Percentiles rank a stretch among this genome's conserved stretches.
phyloP scores from a whole-genome alignment of 2,797 vertebrate species.

The Muscicapa striata region DNA sequence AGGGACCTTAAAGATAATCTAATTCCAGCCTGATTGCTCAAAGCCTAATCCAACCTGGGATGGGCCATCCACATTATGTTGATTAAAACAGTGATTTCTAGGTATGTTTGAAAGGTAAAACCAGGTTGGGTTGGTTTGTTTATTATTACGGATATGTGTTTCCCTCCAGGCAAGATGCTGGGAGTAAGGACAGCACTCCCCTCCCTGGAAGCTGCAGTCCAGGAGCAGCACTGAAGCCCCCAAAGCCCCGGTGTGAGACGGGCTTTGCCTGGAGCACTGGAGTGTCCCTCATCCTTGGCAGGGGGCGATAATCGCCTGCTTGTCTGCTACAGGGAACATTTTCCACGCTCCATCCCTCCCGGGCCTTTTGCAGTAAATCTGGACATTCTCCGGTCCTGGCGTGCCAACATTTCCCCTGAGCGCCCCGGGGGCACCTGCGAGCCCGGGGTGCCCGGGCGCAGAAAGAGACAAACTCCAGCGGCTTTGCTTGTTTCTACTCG shows the following conservation, averaged over 20 bases:
- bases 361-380: background rate
- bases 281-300: accelerated
- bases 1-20: background rate
- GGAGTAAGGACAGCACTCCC: background rate
- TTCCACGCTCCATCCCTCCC: background rate
- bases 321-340: background rate
- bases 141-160: accelerated
- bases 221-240: background rate
- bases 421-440: background rate
- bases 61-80: too few species aligned
- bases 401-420: background rate
- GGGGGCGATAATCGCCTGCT: background rate
- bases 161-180: background rate
- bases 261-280: background rate
- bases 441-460: too few species aligned
- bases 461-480: background rate
- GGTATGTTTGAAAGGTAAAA: background rate
- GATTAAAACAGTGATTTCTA: background rate
- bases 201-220: background rate
- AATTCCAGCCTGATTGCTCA: background rate
- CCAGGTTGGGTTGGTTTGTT: background rate
- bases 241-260: background rate
- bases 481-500: background rate
- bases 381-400: background rate
- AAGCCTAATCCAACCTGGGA: background rate